A percentile compares a stretch with the other conserved stretches of the same genome.
phyloP scores from a whole-genome alignment of 2,888 invertebrate genomes.

The Sinotaia quadrata region DNA sequence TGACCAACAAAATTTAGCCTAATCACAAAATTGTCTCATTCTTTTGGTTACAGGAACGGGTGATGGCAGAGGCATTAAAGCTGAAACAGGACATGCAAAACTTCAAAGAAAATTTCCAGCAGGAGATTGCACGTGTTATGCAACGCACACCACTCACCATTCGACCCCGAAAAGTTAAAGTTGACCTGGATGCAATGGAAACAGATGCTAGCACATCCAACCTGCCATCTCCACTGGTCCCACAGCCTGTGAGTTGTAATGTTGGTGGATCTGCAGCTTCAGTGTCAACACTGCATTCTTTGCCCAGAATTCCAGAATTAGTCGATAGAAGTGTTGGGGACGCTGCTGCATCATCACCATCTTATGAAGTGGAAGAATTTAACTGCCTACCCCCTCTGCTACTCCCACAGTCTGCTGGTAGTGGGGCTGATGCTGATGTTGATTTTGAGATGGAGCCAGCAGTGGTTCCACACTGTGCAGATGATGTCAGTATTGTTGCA shows the following conservation, averaged over 20 bases:
- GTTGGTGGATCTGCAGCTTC: neutral
- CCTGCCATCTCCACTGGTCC: slow-evolving; percentile 76
- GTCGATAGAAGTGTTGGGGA: neutral
- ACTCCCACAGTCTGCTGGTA: neutral
- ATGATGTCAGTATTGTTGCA: neutral
- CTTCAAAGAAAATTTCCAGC: slow-evolving; percentile 83
- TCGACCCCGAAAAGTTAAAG: slow-evolving; percentile 74
- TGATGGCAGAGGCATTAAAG: slow-evolving; percentile 79
- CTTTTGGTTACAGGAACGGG: slow-evolving; percentile 67
- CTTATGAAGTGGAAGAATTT: neutral
- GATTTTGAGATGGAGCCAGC: neutral
- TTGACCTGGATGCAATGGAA: slow-evolving; percentile 77
- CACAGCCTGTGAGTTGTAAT: slow-evolving; percentile 50
- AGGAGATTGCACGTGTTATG: slow-evolving; percentile 82
- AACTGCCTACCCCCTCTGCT: slow-evolving; percentile 4
- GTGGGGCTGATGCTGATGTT: neutral
- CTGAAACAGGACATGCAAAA: slow-evolving; percentile 81
- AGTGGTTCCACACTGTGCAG: neutral
- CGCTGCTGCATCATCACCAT: neutral
- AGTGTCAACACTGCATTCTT: neutral
- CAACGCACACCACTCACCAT: slow-evolving; percentile 79
- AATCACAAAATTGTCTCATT: neutral
- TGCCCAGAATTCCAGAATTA: neutral
- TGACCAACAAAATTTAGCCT: no score
- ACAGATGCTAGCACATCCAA: slow-evolving; percentile 75